Evolutionary conservation across 30 jellyfish, hydroid and myxozoan species (phyloP).

Genomic region (Phacellophora camtschatica): DNA sequence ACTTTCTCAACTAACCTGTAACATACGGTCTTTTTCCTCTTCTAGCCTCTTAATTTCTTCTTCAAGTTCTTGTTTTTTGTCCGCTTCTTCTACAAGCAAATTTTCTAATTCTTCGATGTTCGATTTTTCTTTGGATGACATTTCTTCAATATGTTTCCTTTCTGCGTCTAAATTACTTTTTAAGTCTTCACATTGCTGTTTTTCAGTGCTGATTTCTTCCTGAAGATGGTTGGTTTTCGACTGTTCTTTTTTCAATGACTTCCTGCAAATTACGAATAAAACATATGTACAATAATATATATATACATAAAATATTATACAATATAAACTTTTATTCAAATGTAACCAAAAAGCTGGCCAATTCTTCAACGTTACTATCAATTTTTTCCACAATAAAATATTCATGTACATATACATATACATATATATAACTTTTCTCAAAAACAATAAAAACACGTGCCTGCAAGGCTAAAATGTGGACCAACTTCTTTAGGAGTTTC

Average conservation of each 20-base stretch:
- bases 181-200: not conserved
- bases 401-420: too few relatives aligned
- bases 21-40: slow-evolving; percentile 32
- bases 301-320: too few relatives aligned
- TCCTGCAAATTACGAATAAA: not conserved
- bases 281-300: too few relatives aligned
- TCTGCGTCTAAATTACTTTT: slow-evolving; percentile 19
- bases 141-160: slow-evolving; percentile 15
- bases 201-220: slow-evolving; percentile 3
- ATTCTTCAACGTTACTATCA: too few relatives aligned
- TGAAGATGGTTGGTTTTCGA: not conserved
- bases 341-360: too few relatives aligned
- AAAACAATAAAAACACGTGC: too few relatives aligned
- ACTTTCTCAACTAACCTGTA: slow-evolving; percentile 8
- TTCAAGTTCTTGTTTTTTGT: not conserved
- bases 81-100: slow-evolving; percentile 22
- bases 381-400: too few relatives aligned
- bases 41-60: not conserved
- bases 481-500: too few relatives aligned
- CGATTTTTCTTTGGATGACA: not conserved
- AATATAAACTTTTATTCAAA: too few relatives aligned
- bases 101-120: slow-evolving; percentile 22
- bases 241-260: slow-evolving; percentile 11
- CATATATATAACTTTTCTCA: too few relatives aligned
- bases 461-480: too few relatives aligned